Conservation (phyloP, 2,888 invertebrate species). For the Prosopocoilus inquinatus region DNA sequence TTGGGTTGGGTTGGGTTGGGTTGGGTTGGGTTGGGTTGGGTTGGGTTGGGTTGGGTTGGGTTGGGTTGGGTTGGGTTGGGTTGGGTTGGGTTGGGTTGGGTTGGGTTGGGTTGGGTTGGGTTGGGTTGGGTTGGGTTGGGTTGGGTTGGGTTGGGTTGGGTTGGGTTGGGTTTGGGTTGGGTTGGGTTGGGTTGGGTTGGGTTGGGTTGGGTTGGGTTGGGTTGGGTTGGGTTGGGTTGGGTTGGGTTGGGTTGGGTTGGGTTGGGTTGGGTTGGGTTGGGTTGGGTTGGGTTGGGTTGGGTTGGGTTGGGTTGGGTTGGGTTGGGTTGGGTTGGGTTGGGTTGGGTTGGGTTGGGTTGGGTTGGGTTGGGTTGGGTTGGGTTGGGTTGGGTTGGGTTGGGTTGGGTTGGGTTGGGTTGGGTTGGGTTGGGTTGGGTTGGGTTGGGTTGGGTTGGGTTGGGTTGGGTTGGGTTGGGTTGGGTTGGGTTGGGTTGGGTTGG, state of each 20-base stretch:
- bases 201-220: slow-evolving; percentile 17
- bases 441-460: too few species aligned
- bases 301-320: too few species aligned
- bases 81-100: slow-evolving; percentile 2
- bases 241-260: slow-evolving; percentile 12
- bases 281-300: slow-evolving; percentile 22
- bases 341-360: too few species aligned
- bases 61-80: slow-evolving; percentile 15
- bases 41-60: slow-evolving; percentile 13
- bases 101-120: too few species aligned
- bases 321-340: too few species aligned
- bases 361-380: too few species aligned
- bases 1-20: slow-evolving; percentile 14
- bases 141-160: slow-evolving; percentile 14
- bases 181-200: slow-evolving; percentile 2
- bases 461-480: too few species aligned
- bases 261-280: slow-evolving; percentile 17
- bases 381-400: too few species aligned
- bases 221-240: slow-evolving; percentile 12
- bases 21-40: slow-evolving; percentile 14
- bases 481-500: too few species aligned
- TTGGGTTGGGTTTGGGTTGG: too few species aligned
- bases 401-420: too few species aligned
- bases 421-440: too few species aligned
- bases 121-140: slow-evolving; percentile 11